Evolutionary conservation across 2,888 invertebrate genomes (phyloP).

Genomic region (Cremastinae sp.): DNA sequence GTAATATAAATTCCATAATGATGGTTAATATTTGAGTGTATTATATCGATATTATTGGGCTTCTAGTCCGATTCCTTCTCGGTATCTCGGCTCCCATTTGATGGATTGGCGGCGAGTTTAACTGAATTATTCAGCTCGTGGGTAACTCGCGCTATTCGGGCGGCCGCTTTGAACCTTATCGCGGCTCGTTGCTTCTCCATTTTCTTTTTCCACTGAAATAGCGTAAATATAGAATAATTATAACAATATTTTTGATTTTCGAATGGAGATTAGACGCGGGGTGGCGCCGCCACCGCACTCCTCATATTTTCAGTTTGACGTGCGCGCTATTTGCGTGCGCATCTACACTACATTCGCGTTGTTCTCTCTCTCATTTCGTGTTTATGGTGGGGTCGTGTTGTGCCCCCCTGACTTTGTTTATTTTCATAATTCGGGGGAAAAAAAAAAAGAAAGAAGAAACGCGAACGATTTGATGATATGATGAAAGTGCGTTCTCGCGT

Average conservation of each 20-base stretch:
- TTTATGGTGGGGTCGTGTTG: too few species aligned
- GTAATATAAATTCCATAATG: conserved; percentile 79
- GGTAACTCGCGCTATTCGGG: conserved; percentile 82
- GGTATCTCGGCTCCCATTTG: conserved; percentile 62
- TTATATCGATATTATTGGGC: too few species aligned
- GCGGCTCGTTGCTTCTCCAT: conserved; percentile 85
- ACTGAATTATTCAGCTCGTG: too few species aligned
- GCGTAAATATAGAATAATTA: conserved; percentile 5
- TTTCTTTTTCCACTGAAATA: conserved; percentile 86
- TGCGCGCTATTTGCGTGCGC: too few species aligned
- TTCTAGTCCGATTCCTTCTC: conserved; percentile 59
- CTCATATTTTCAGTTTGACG: conserved; percentile 52
- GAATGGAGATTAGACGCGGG: conserved; percentile 3
- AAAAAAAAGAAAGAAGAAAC: too few species aligned
- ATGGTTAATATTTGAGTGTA: conserved; percentile 47
- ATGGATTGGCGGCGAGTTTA: conserved; percentile 58
- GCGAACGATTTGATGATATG: too few species aligned
- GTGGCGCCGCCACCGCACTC: conserved; percentile 4
- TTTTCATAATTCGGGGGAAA: too few species aligned
- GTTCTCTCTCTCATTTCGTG: too few species aligned
- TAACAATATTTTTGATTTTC: neutral
- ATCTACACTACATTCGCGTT: too few species aligned
- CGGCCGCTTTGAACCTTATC: conserved; percentile 86
- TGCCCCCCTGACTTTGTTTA: too few species aligned
- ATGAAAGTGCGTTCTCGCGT: too few species aligned